Percentiles rank a stretch among this genome's conserved stretches.
phyloP scores from a whole-genome alignment of 2,113 vertebrate species.

The Galeopterus variegatus region DNA sequence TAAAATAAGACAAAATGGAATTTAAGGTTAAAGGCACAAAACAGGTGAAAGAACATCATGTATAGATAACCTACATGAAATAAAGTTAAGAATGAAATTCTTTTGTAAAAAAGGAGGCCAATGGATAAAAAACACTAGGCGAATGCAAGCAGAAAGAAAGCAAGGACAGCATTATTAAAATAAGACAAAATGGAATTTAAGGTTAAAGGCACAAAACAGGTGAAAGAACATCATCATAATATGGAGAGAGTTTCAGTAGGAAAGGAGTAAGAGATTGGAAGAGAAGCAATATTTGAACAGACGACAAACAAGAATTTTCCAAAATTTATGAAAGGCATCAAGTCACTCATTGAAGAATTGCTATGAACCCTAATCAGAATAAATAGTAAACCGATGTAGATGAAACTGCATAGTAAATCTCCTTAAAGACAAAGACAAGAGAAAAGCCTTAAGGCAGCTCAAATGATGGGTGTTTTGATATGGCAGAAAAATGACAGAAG shows the following conservation, averaged over 20 bases:
- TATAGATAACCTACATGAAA: too few species aligned
- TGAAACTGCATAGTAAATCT: not conserved
- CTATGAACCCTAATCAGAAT: not conserved
- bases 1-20: not conserved
- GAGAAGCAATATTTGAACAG: not conserved
- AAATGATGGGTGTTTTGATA: not conserved
- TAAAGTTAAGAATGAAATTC: not conserved
- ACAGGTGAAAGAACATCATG: not conserved
- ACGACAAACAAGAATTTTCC: not conserved
- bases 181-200: not conserved
- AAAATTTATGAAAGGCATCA: not conserved
- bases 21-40: not conserved
- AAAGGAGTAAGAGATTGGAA: not conserved
- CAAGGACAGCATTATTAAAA: not conserved
- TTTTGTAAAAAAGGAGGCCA: not conserved
- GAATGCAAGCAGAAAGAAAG: not conserved
- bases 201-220: not conserved
- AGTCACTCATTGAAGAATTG: not conserved
- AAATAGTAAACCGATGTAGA: not conserved
- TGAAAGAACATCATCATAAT: not conserved
- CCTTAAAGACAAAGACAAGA: not conserved
- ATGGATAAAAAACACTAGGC: not conserved
- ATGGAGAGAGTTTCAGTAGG: not conserved
- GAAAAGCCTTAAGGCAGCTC: not conserved
- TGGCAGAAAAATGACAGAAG: not conserved